Base-by-base conservation (phyloP, 2,113 vertebrate genomes). In the Oceanodroma tethys region DNA sequence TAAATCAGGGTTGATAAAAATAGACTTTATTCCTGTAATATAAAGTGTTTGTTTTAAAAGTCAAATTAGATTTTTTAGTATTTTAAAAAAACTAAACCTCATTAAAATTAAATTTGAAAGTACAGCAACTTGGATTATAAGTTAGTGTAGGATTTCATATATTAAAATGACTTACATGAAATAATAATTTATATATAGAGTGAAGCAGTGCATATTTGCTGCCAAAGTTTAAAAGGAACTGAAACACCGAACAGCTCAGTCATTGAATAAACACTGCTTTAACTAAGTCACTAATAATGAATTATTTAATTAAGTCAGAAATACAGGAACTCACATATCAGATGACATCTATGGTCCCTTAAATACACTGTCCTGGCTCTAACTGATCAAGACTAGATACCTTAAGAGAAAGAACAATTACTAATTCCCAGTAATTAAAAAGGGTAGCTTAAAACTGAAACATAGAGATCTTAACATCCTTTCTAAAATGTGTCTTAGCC, bases 301-400 rank as follows among this genome's bases (percentile, higher is more conserved):
- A 88, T 95, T 86, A 88, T 68, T 92, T 88, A 67, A 94, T 89
- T 90, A 73, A 88, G 75, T 58, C 63, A 91, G 29, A 90, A 90
- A 91, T 76, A 78, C 55, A 94, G 75, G 86, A 95, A 96, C 50
- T 59, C 1, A 0, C 1, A 0, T 88, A 91, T 92, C 63, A 91
- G 86, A 66, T 89, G 36, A 81, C 67, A 83, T 56, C 72, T 68
- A 2, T 30, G 43, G 63, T 80, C 83, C 65, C 59, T 62, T 88
- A 88, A 92, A 86, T 23, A 86, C 23, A 70, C 55, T 66, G 17
- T 59, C 83, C 63, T 84, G 72, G 16, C 52, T 95, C 45, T 76
- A 83, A 70, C 30, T n/a, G 63, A 94, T 72, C 36, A 68, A 75
- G 74, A 70, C 56, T 43, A 67, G 73, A 79, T 8, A 70, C 23